Evolutionary conservation across 2,113 vertebrate species (phyloP), one percentile per base, ranked within the genome.

Genomic region (Dromiciops gliroides): DNA sequence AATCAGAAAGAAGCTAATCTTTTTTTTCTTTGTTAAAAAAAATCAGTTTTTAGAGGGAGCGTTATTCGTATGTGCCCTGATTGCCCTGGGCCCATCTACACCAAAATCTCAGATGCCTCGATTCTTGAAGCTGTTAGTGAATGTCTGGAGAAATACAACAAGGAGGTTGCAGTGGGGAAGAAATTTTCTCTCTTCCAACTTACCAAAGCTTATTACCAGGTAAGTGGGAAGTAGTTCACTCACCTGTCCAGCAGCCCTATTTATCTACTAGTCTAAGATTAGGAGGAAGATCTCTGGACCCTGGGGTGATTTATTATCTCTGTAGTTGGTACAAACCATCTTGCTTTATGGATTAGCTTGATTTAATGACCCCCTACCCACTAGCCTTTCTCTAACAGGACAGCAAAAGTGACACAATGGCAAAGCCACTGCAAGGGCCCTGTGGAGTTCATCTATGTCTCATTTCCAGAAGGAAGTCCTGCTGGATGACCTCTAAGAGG

Each of bases 121-220:
- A 97, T 96, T 95, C 48, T 96, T 94, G 89, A 98, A 53, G 0
- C 97, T 94, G 98, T 95, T 44, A 48, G 0, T 1, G 67, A 90
- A 92, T 94, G 95, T 37, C 98, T 99, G 89, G 97, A 67, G 90
- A 98, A 98, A 90, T 98, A 97, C 96, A 99, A 98, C 53, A n/a
- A 0, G 0, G 4, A 97, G 52, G 98, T 60, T 22, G 10, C 97
- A 51, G 93, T 26, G n/a, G 67, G 67, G 0, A 97, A 97, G 95
- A 95, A 97, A 31, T 98, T 98, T 67, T 93, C 95, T 93, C 11
- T 98, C 0, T 31, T 97, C 93, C 97, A 96, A 90, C 50, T 99
- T 96, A 98, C 96, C 90, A 97, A 24, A 92, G 97, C 93, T 91
- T 97, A 92, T 50, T 50, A 8, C 50, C 98, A 98, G 98, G 98